These are phyloP conservation scores for Camponotus vicinus DNA, from an alignment of 1,140 invertebrate species.

Conservation along the genomic window DNA sequence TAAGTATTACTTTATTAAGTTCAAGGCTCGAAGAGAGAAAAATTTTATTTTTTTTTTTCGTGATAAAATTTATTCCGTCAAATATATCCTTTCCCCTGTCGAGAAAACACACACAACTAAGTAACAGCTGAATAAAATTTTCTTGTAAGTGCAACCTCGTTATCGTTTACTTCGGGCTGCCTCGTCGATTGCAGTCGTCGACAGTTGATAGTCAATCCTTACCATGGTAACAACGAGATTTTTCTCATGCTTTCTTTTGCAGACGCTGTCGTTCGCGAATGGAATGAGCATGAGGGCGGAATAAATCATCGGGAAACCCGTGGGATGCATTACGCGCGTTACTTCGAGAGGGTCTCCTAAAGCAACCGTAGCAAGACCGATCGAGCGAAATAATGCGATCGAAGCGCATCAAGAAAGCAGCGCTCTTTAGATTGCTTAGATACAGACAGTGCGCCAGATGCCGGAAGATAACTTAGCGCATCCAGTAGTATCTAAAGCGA, in stretches of 20 bases:
- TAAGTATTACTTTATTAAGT: conserved; percentile 1
- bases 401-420: conserved; percentile 70
- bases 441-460: conserved; percentile 70
- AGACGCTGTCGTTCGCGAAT: conserved; percentile 8
- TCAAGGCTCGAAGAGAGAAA: neutral
- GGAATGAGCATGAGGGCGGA: conserved; percentile 12
- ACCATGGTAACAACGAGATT: conserved; percentile 26
- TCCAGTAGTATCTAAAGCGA: conserved; percentile 11
- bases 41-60: neutral
- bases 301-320: conserved; percentile 37
- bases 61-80: neutral
- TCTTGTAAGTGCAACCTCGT: neutral
- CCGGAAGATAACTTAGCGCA: conserved; percentile 69
- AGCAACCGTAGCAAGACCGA: neutral
- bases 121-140: neutral
- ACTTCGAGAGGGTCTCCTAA: conserved; percentile 26
- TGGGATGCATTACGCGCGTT: conserved; percentile 42
- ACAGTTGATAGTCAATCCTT: neutral
- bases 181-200: conserved; percentile 8
- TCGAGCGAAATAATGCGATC: conserved; percentile 72
- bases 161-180: neutral
- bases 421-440: conserved; percentile 70
- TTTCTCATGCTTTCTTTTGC: conserved; percentile 42
- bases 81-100: neutral
- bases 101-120: neutral